Percentiles rank a stretch among this genome's conserved stretches.
phyloP scores from a whole-genome alignment of 2,888 invertebrate genomes.

The Sisyra terminalis region DNA sequence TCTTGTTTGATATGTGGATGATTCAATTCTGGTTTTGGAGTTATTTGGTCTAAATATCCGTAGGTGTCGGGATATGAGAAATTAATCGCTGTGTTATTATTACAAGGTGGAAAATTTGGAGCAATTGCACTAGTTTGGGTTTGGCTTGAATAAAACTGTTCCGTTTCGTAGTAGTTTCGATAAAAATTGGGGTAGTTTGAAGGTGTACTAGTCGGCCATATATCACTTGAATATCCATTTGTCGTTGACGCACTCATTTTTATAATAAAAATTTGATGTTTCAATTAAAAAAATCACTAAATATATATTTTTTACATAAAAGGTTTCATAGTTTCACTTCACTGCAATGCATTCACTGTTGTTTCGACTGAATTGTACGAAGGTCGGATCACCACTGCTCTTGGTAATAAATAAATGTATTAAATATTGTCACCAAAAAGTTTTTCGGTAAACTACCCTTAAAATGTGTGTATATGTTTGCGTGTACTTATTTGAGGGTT shows the following conservation, averaged over 20 bases:
- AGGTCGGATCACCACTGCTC: no score
- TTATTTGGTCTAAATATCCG: no score
- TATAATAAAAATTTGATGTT: not conserved
- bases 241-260: slow-evolving; percentile 23
- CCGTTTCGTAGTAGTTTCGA: slow-evolving; percentile 12
- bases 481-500: slow-evolving; percentile 17
- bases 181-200: slow-evolving; percentile 7
- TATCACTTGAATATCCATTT: slow-evolving; percentile 18
- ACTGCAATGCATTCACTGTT: no score
- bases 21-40: not conserved
- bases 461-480: no score
- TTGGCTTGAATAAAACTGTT: slow-evolving; percentile 9
- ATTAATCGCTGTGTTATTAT: not conserved
- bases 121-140: not conserved
- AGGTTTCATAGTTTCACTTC: no score
- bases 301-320: no score
- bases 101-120: not conserved
- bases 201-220: slow-evolving; percentile 18
- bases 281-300: no score
- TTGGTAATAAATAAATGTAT: no score
- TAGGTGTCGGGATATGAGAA: no score
- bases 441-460: no score
- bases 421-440: no score
- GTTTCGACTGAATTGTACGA: no score
- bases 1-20: not conserved